Base-by-base conservation (phyloP, 2,888 invertebrate species). In the Cremastinae sp. region DNA sequence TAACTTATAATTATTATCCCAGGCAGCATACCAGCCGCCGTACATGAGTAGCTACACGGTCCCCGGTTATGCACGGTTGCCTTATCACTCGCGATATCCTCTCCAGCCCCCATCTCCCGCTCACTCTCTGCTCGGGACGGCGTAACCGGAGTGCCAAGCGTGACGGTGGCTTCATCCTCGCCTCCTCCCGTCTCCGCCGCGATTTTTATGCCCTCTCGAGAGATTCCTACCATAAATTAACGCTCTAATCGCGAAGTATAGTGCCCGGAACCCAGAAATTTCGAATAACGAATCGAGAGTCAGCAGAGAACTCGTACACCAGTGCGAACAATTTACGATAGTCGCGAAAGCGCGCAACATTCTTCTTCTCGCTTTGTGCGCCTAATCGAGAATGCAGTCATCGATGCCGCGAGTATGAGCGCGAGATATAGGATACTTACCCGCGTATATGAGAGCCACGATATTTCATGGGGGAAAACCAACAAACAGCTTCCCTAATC, bases 1-100 rank as follows among this genome's bases (percentile, higher is more conserved):
- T 83, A 86, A 87, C 84, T 87, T 87, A 85, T 86, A 87, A 88
- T 86, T 88, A 86, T 87, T 86, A 83, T 83, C 85, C 28, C 80
- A 78, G 74, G 81, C 78, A 79, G 49, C 43, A 47, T 55, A 72
- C 43, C 47, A 53, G n/a, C 49, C 20, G 16, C 10, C 20, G 16
- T 58, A 59, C 45, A 55, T 53, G 45, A 47, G 41, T 49, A 47
- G 47, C 61, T 70, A 14, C 39, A 45, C 45, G 16, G 68, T 59
- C 56, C 20, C 28, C 55, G 74, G 68, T 78, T 78, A 74, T 77
- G 74, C 65, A 78, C 69, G 47, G 68, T 53, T 37, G 37, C 70
- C 62, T 72, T 69, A 69, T 76, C 71, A 68, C 65, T 74, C 53
- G 49, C 51, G 65, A 59, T 72, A 71, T 71, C 35, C 61, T 22